A percentile compares a stretch with the other conserved stretches of the same genome.
Conservation (phyloP, 2,113 vertebrate genomes). For the Heloderma charlesbogerti region DNA sequence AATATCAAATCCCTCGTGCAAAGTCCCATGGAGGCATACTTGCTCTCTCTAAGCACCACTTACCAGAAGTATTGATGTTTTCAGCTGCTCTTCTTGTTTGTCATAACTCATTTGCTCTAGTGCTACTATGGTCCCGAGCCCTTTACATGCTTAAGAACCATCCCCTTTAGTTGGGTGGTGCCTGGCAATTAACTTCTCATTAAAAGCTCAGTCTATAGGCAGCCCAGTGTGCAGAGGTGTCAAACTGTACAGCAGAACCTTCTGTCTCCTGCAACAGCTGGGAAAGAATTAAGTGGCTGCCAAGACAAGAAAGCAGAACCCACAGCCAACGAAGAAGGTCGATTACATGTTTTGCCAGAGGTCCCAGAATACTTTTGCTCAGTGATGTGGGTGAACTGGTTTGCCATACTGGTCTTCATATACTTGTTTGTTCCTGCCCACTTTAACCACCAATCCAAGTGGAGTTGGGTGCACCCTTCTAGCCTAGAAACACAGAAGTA, state of each 20-base stretch:
- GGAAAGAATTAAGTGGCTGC: background rate
- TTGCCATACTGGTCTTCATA: background rate
- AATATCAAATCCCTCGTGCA: background rate
- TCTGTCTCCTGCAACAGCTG: rapidly evolving
- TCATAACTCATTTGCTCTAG: background rate
- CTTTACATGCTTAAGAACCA: conserved; percentile 25
- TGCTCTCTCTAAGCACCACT: background rate
- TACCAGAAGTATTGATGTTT: rapidly evolving
- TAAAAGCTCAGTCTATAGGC: background rate
- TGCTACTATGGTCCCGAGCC: rapidly evolving
- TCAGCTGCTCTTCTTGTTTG: background rate
- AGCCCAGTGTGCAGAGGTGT: background rate
- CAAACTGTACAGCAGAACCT: rapidly evolving
- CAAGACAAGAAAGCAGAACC: background rate
- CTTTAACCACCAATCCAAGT: background rate
- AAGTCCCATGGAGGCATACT: background rate
- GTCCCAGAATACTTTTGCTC: background rate
- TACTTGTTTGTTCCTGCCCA: background rate
- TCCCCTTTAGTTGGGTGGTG: background rate
- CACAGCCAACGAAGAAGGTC: background rate
- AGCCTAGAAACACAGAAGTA: background rate
- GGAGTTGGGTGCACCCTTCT: background rate
- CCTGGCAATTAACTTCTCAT: conserved; percentile 36
- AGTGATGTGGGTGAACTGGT: conserved; percentile 4
- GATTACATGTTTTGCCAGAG: background rate